Conservation (phyloP, 2,797 vertebrate species). For the Sarcoramphus papa region DNA sequence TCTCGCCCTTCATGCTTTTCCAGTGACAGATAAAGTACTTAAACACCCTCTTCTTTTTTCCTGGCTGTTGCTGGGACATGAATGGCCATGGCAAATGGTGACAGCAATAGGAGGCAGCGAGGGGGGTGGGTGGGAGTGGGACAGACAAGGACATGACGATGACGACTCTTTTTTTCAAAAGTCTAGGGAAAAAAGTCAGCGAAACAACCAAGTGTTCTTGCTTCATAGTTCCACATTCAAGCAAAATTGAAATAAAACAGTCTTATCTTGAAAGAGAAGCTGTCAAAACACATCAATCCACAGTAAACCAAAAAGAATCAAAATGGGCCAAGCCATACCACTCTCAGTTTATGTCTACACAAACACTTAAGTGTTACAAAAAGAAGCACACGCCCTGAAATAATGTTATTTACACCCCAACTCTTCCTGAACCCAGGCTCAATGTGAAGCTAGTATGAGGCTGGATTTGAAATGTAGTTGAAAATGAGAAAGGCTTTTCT, state of each 20-base stretch:
- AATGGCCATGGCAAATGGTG: not conserved
- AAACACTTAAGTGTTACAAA: not conserved
- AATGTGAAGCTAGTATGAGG: not conserved
- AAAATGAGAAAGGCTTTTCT: not conserved
- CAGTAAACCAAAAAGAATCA: not conserved
- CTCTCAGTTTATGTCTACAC: not conserved
- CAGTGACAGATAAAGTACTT: not conserved
- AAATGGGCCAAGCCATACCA: not conserved
- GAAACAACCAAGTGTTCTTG: not conserved
- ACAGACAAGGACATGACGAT: not conserved
- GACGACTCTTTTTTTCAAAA: not conserved
- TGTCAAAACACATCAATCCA: not conserved
- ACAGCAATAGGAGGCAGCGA: not conserved
- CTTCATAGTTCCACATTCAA: not conserved
- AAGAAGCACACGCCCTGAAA: not conserved
- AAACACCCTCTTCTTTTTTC: not conserved
- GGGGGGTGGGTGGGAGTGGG: accelerated
- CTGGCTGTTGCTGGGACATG: not conserved
- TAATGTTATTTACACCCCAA: not conserved
- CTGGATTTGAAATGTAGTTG: not conserved
- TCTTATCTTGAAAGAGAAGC: not conserved
- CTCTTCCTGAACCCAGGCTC: not conserved
- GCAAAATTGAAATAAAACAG: not conserved
- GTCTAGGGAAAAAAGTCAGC: not conserved
- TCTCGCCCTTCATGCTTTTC: not conserved